A percentile compares a stretch with the other conserved stretches of the same genome.
phyloP scores from a whole-genome alignment of 2,113 vertebrate genomes.

The Ceuthmochares aereus region DNA sequence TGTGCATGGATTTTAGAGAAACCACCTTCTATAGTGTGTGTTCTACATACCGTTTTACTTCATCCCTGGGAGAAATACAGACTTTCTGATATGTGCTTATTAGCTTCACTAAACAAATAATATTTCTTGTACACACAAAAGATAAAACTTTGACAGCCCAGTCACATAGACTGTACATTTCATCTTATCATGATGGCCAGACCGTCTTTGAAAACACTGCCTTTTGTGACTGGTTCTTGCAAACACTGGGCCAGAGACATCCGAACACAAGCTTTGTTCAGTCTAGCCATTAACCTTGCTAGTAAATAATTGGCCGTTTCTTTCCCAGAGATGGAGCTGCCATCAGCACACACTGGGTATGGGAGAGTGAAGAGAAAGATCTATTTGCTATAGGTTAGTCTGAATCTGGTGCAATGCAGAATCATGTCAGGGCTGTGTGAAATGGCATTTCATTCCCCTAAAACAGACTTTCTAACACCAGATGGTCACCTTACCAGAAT shows the following conservation, averaged over 20 bases:
- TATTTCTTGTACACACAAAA: background rate
- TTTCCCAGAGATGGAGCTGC: background rate
- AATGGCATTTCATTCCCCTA: background rate
- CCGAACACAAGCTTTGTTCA: conserved; percentile 5
- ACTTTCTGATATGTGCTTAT: background rate
- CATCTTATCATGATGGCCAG: background rate
- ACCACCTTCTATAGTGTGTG: background rate
- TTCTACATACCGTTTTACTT: background rate
- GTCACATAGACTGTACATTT: background rate
- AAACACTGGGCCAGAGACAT: background rate
- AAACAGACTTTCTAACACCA: background rate
- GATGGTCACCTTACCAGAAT: background rate
- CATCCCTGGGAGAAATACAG: background rate
- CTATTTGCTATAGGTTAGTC: background rate
- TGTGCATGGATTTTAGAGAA: background rate
- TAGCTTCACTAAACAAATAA: background rate
- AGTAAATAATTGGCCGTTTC: background rate
- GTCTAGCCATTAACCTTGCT: background rate
- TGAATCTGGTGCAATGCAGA: background rate
- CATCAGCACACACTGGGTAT: background rate
- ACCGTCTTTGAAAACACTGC: background rate
- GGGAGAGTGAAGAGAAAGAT: background rate
- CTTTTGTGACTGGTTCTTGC: conserved; percentile 11
- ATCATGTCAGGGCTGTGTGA: background rate
- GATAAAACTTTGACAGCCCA: conserved; percentile 14